These are phyloP conservation scores for Dyspetes luteomarginatus DNA, from an alignment of 2,888 invertebrate genomes.

Conservation along the genomic window DNA sequence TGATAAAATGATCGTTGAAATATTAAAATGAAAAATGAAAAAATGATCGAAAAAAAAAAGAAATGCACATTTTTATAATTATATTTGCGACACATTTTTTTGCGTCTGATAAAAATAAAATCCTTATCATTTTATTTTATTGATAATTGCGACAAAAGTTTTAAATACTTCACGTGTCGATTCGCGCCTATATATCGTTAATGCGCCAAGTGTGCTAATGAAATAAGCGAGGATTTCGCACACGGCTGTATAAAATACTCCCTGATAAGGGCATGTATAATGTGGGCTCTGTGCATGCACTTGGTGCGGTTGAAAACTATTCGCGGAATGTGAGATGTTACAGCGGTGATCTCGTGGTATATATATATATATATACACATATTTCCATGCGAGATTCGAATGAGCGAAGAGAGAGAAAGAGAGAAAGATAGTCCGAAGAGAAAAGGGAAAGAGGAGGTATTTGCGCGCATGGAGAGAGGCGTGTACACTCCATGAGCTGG, in stretches of 20 bases:
- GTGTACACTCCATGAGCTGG: constrained; percentile 39
- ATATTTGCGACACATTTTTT: too few species aligned
- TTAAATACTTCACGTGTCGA: constrained; percentile 10
- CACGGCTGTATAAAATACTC: constrained; percentile 31
- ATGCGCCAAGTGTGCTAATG: constrained; percentile 41
- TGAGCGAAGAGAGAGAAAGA: not conserved
- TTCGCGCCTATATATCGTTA: constrained; percentile 10
- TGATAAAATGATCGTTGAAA: too few species aligned
- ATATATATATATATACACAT: constrained; percentile 31
- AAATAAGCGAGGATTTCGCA: constrained; percentile 39
- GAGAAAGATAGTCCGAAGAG: not conserved
- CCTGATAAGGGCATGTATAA: constrained; percentile 34
- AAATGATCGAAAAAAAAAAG: too few species aligned
- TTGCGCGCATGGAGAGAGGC: constrained; percentile 47
- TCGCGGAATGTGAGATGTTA: constrained; percentile 58
- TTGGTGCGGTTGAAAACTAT: constrained; percentile 51
- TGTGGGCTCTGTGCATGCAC: constrained; percentile 2
- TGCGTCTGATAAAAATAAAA: too few species aligned
- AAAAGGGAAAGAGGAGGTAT: constrained; percentile 13
- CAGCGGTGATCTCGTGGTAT: constrained; percentile 57
- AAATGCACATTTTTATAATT: too few species aligned
- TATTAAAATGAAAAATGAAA: too few species aligned
- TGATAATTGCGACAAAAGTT: not conserved
- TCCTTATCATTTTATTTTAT: too few species aligned
- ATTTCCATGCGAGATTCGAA: not conserved